A percentile compares a stretch with the other conserved stretches of the same genome.
These are phyloP conservation scores for Acanthosepion lycidas DNA, from an alignment of 2,888 invertebrate genomes.

Conservation along the genomic window DNA sequence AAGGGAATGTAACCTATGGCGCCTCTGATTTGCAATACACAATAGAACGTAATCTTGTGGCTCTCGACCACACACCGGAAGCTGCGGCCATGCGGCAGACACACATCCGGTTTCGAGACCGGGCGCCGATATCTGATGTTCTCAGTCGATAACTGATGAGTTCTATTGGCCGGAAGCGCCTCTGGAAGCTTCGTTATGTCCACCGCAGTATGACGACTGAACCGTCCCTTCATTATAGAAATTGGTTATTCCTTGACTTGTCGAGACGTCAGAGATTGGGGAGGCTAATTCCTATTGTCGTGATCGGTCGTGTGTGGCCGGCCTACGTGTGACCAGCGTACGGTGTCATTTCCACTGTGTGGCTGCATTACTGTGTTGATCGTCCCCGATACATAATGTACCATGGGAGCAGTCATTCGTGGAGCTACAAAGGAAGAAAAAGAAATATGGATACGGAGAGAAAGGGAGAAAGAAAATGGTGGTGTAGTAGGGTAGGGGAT, in stretches of 20 bases:
- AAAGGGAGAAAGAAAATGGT: no score
- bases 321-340: conserved; percentile 6
- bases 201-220: conserved; percentile 8
- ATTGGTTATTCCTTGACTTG: conserved; percentile 16
- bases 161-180: not conserved
- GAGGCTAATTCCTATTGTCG: not conserved
- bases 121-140: not conserved
- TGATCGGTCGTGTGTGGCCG: conserved; percentile 17
- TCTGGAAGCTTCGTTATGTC: conserved; percentile 33
- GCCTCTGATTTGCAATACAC: not conserved
- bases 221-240: conserved; percentile 16
- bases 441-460: no score
- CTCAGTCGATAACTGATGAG: not conserved
- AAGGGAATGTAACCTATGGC: not conserved
- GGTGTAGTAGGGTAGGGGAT: no score
- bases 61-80: conserved; percentile 1
- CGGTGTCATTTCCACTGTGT: not conserved
- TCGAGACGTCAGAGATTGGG: conserved; percentile 15
- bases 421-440: no score
- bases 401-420: no score
- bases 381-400: no score
- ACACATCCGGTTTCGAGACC: conserved; percentile 18
- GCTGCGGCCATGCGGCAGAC: not conserved
- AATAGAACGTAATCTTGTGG: conserved; percentile 33
- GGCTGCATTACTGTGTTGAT: not conserved